Evolutionary conservation across 2,888 invertebrate species (phyloP).

Genomic region (Pegoplata infirma): DNA sequence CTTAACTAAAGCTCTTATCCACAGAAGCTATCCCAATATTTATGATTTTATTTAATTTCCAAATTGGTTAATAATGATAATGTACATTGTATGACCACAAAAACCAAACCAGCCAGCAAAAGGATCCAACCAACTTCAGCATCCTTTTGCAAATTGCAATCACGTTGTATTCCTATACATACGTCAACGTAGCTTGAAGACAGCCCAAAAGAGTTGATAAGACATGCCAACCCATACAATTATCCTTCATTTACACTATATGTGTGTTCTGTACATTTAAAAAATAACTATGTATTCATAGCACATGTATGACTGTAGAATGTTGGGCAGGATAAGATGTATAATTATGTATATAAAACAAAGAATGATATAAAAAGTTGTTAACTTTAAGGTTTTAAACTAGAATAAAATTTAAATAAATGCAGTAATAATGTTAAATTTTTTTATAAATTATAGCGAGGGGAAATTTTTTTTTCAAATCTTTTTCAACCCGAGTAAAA

Average conservation of each 20-base stretch:
- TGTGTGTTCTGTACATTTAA: not conserved
- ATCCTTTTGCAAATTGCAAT: not conserved
- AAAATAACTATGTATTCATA: not conserved
- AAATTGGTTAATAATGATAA: constrained; percentile 44
- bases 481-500: too few species aligned
- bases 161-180: not conserved
- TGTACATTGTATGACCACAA: constrained; percentile 29
- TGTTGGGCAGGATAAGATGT: not conserved
- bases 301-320: not conserved
- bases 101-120: constrained; percentile 1
- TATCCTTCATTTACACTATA: not conserved
- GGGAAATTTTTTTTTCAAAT: too few species aligned
- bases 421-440: too few species aligned
- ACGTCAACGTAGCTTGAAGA: not conserved
- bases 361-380: not conserved
- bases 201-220: not conserved
- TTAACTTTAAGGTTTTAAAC: not conserved
- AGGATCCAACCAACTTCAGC: not conserved
- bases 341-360: not conserved
- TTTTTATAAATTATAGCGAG: too few species aligned
- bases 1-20: not conserved
- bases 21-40: not conserved
- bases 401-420: not conserved
- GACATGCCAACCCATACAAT: not conserved
- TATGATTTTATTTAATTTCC: constrained; percentile 41